Base-by-base conservation (phyloP, 2,113 vertebrate species). In the Chaetodon auriga region DNA sequence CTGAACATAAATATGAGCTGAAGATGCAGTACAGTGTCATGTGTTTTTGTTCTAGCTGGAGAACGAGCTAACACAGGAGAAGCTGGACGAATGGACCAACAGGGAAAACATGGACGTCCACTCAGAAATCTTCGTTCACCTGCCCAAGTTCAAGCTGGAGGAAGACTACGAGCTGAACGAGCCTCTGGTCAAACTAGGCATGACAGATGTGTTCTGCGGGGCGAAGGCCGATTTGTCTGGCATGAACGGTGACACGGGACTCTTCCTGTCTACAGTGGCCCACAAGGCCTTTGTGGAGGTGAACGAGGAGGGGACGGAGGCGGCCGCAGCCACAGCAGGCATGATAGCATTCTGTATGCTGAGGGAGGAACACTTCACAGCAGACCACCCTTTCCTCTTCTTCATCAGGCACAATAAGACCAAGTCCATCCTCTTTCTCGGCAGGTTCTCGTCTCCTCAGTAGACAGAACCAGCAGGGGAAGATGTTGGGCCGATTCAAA, bases 301-400 rank as follows among this genome's bases (percentile, higher is more conserved):
- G 83, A 99, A 98, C 0, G 98, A 99, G 91, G 97, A 98, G 78
- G 98, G 97, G 21, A 98, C 96, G 0, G 97, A 99, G 89, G 98
- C 98, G 0, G 96, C 97, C 0, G 97, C 96, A 0, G 97, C 97
- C 82, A 98, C 97, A 0, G 97, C 92, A 0, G 95, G 75, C n/a
- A 49, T 97, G 0, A 53, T 68, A 0, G 0, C 30, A 0, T 90
- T 94, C 6, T 93, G 94, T 76, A 94, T 96, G 95, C 0, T 73
- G 4, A 25, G 83, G 0, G 96, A 96, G 83, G 95, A 96, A 73
- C 80, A 92, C 71, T 98, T 99, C 85, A 93, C 12, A 0, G 97
- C 94, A 0, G 94, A 99, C 81, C 98, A 97, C 68, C 97, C 98
- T 14, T 99, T 99, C 93, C 73, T 99, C 54, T 99, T 98, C 94